Conservation (phyloP, 2,888 invertebrate genomes). For the Ischnura elegans region DNA sequence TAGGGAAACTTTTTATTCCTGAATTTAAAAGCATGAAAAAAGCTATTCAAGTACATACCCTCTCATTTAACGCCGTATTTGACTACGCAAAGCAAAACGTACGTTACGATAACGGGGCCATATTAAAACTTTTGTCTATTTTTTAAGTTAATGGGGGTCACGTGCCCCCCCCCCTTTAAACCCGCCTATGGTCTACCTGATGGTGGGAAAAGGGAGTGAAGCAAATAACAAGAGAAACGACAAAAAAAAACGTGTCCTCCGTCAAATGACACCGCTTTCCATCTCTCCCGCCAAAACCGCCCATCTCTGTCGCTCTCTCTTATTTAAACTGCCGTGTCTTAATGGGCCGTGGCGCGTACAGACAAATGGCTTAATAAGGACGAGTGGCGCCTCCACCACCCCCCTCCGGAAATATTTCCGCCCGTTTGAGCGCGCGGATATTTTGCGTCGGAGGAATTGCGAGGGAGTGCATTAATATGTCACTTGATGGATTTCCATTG, state of each 20-base stretch:
- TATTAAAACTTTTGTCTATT: too few species aligned
- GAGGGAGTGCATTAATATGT: conserved; percentile 11
- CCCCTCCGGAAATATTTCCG: not conserved
- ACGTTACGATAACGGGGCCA: too few species aligned
- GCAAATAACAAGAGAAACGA: too few species aligned
- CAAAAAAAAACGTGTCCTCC: not conserved
- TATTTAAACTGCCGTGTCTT: conserved; percentile 14
- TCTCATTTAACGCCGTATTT: too few species aligned
- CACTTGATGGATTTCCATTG: not conserved
- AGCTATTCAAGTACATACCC: too few species aligned
- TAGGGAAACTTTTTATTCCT: too few species aligned
- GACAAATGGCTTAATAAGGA: conserved; percentile 38
- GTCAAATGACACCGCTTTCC: conserved; percentile 17
- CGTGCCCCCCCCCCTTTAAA: too few species aligned
- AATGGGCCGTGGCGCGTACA: conserved; percentile 22
- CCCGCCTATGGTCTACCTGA: too few species aligned
- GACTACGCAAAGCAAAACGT: too few species aligned
- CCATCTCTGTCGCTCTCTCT: conserved; percentile 14
- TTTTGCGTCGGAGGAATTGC: not conserved
- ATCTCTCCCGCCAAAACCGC: not conserved
- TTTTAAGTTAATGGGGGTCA: too few species aligned
- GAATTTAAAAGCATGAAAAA: too few species aligned
- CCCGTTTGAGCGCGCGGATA: not conserved
- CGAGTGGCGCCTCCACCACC: not conserved
- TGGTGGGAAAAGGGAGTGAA: too few species aligned